Evolutionary conservation across 2,113 vertebrate species (phyloP), one percentile per base, ranked within the genome.

Genomic region (Rhodinocichla rosea): DNA sequence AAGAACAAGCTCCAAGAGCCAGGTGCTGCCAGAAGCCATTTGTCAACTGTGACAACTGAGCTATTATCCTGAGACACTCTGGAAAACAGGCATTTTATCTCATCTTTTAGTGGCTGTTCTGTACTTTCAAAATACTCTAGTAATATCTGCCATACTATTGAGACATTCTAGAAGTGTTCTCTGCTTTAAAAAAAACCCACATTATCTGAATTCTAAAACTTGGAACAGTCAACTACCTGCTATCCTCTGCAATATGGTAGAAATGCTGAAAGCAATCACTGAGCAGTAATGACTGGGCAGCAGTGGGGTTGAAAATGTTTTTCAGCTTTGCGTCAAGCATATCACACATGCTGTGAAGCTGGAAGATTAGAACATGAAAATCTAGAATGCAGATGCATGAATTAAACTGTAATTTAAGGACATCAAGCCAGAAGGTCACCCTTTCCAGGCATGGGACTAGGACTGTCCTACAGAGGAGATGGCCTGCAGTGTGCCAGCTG

Each of bases 21-120:
- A 81, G 42, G 37, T 0, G 0, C 22, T 53, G 42, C 5, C 1
- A 76, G 39, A 9, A 52, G 53, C 5, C 0, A 0, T 69, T 68
- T 76, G 17, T 53, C 71, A 78, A 4, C 33, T 8, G 2, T 12
- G 50, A 67, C 19, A 92, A 47, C 23, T 22, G 35, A 64, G 56
- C 22, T 22, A 22, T 37, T 57, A 73, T 9, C 42, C 52, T 33
- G 15, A 77, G 65, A 86, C 42, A 21, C 18, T 35, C 30, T 27
- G 8, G 56, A 33, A 1, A 0, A 44, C 21, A 11, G 11, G 12
- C 6, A 39, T 90, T 80, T 76, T 40, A 52, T 33, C 18, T 4
- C 13, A 45, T 5, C 15, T 79, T 78, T 59, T 21, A 79, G 33
- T 32, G 7, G 9, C 2, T 64, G 14, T 22, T 28, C n/a, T 45